Percentiles rank a stretch among this genome's conserved stretches.
These are phyloP conservation scores for Strix aluco DNA, from an alignment of 2,113 vertebrate species.

Conservation along the genomic window DNA sequence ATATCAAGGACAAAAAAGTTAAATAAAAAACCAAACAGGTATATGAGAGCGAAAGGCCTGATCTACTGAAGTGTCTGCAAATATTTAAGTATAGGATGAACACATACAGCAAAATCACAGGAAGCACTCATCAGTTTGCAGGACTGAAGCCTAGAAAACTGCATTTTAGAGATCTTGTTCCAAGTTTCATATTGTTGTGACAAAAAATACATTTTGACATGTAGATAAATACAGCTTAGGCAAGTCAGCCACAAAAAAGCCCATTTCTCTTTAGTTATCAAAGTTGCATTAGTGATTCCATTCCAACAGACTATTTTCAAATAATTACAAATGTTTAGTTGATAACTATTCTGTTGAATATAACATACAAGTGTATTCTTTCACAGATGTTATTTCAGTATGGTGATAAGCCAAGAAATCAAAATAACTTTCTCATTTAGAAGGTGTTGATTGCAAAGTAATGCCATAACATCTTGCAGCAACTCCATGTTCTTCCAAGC, in stretches of 20 bases:
- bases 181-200: not conserved
- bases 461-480: not conserved
- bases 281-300: not conserved
- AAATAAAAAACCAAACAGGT: not conserved
- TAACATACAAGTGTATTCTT: not conserved
- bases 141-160: not conserved
- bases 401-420: not conserved
- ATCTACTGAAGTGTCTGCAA: not conserved
- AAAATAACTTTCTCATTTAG: not conserved
- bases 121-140: not conserved
- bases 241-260: not conserved
- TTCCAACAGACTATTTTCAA: not conserved
- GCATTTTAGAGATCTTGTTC: not conserved
- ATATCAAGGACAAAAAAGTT: not conserved
- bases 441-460: not conserved
- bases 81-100: not conserved
- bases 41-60: not conserved
- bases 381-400: not conserved
- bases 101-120: not conserved
- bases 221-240: not conserved
- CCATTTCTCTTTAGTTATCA: not conserved
- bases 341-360: not conserved
- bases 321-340: not conserved
- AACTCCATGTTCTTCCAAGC: not conserved
- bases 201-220: not conserved